Conservation (phyloP, 2,113 vertebrate genomes). For the Hemiprocne comata region DNA sequence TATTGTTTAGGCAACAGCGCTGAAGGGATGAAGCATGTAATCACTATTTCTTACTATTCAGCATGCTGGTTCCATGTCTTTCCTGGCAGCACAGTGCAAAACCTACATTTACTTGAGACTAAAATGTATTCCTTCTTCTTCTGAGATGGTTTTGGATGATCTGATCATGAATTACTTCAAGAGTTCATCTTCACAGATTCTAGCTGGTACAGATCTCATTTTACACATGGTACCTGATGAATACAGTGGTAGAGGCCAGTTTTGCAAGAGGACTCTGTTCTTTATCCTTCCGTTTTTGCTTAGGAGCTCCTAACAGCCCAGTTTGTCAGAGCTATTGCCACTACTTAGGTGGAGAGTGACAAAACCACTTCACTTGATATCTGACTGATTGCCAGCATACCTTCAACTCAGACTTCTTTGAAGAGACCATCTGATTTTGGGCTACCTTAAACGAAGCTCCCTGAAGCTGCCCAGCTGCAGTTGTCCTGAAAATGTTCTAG, state of each 20-base stretch:
- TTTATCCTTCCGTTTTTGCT: accelerated
- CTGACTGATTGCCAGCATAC: accelerated
- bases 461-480: accelerated
- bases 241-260: not conserved
- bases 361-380: not conserved
- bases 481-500: not conserved
- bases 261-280: not conserved
- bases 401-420: not conserved
- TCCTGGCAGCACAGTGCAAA: not conserved
- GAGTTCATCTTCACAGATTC: not conserved
- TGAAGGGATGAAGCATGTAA: not conserved
- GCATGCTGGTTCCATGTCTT: not conserved
- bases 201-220: not conserved
- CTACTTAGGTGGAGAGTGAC: not conserved
- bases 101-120: not conserved
- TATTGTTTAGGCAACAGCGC: not conserved
- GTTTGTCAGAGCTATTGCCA: not conserved
- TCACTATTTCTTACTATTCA: not conserved
- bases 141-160: not conserved
- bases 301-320: not conserved
- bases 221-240: not conserved
- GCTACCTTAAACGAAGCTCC: not conserved
- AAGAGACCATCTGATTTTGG: not conserved
- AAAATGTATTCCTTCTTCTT: not conserved
- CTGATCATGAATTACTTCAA: not conserved